Percentiles rank a stretch among this genome's conserved stretches.
Evolutionary conservation across 2,797 vertebrate species (phyloP).

Genomic region (Sebastes hopkinsi): DNA sequence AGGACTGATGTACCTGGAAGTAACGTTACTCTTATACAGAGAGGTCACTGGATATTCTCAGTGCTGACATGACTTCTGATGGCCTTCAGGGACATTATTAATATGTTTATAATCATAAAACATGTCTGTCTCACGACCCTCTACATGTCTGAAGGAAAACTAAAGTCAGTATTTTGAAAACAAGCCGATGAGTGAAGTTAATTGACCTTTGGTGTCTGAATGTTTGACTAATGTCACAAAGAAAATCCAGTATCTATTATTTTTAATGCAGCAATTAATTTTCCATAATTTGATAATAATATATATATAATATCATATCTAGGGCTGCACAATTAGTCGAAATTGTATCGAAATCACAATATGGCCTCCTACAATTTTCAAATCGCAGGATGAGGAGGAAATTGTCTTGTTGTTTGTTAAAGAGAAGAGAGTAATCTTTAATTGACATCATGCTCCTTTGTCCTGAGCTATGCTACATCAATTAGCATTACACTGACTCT

Average conservation of each 20-base stretch:
- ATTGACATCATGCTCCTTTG: no score
- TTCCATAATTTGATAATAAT: neutral
- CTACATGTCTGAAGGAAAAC: neutral
- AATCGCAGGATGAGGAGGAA: no score
- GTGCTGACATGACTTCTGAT: constrained; percentile 26
- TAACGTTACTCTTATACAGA: neutral
- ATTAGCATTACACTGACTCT: no score
- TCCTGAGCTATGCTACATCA: no score
- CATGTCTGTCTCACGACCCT: neutral
- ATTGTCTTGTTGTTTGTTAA: no score
- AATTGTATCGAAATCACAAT: no score
- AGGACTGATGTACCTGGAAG: neutral
- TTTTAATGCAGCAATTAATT: no score
- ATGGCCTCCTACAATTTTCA: no score
- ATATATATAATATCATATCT: no score
- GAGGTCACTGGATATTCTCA: neutral
- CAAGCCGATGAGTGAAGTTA: neutral
- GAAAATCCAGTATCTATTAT: neutral
- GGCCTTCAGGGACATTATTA: neutral
- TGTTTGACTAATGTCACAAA: neutral
- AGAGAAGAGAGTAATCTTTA: no score
- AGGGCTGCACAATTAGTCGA: no score
- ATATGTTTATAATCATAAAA: neutral
- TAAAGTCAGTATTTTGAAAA: neutral
- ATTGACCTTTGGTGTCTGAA: neutral